Conservation (phyloP, 2,113 vertebrate species). For the Coryphaenoides rupestris region DNA sequence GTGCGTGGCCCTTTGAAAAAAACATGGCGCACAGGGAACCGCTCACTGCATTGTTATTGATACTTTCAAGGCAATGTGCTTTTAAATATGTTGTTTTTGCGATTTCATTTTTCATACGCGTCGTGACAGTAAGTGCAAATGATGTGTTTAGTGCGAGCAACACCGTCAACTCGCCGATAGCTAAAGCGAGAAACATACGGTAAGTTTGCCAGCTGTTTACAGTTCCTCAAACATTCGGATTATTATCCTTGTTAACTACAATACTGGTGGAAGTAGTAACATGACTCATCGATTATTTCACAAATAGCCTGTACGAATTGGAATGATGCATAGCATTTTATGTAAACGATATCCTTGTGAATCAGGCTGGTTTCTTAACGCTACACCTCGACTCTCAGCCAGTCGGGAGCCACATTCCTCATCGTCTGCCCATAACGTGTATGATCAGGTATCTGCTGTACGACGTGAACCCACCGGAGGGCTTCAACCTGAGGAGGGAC, state of each 20-base stretch:
- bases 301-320: neutral
- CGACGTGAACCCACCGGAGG: constrained; percentile 94
- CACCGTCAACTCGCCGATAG: constrained; percentile 31
- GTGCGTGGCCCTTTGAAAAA: constrained; percentile 64
- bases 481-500: constrained; percentile 95
- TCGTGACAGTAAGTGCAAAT: constrained; percentile 24
- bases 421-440: neutral
- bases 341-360: neutral
- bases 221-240: constrained; percentile 16
- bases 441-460: constrained; percentile 86
- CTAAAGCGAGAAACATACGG: constrained; percentile 68
- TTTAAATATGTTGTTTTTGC: neutral
- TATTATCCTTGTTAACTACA: neutral
- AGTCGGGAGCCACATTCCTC: no score
- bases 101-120: constrained; percentile 8
- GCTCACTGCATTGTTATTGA: constrained; percentile 3
- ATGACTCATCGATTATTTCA: neutral
- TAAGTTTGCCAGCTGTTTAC: constrained; percentile 32
- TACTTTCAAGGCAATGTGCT: constrained; percentile 8
- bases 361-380: neutral
- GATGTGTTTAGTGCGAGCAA: constrained; percentile 63
- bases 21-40: constrained; percentile 64
- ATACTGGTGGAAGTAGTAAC: neutral
- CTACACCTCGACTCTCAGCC: neutral
- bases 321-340: neutral